Evolutionary conservation across 2,113 vertebrate species (phyloP), one percentile per base, ranked within the genome.

Genomic region (Notarius lentiginosus): DNA sequence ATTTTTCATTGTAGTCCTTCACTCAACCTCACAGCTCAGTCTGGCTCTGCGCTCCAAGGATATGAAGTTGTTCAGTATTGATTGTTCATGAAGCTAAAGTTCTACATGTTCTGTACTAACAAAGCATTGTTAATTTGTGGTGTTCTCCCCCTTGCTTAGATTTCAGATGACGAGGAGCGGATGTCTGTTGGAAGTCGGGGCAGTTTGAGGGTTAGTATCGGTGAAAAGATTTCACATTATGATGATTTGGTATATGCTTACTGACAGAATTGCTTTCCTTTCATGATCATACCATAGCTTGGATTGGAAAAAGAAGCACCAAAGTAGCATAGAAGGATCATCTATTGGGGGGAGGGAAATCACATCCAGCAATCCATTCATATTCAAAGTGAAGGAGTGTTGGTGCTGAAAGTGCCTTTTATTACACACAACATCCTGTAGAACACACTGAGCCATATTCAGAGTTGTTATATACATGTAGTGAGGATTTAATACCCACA

Each of bases 101-200:
- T 60, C 2, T 17, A 55, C 27, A 30, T 30, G 53, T 34, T 58
- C 27, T 79, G 0, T 58, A 61, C 10, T 24, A 24, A 47, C 27
- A 58, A 55, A 5, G 9, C 17, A 27, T 58, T 8, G 18, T 27
- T 56, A 2, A 14, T 68, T 22, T 24, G 22, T 84, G 30, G 82
- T 79, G 84, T 27, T 87, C 6, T 88, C 82, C 81, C 79, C 30
- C 61, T 86, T 72, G 75, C 17, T 83, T 61, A 98, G 97, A 95
- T 96, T 60, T 98, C 97, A 0, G 98, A 98, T 66, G 97, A 98
- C 91, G 97, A 99, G 18, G 98, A 99, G 90, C 94, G 94, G 84
- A 91, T 97, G 95, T 99, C 98, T 47, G 97, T 97, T 91, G 96
- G 97, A 86, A 98, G 97, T 88, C 96, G 97, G 4, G 96, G 98